These are phyloP conservation scores for Apotomis turbidana DNA, from an alignment of 2,888 invertebrate genomes.

Conservation along the genomic window DNA sequence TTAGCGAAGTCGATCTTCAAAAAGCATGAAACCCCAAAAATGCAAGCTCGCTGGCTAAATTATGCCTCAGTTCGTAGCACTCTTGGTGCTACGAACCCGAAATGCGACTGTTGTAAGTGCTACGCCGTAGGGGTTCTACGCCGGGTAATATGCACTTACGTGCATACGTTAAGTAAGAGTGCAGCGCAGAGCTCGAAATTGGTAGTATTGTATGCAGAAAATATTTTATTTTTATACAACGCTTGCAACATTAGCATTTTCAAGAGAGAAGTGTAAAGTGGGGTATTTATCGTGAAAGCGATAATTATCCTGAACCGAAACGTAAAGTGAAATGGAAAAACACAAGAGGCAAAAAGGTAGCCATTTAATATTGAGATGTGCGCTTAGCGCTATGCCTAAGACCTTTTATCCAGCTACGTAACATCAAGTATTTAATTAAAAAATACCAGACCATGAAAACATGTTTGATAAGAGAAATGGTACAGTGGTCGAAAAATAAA, in stretches of 20 bases:
- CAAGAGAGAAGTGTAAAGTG: not conserved
- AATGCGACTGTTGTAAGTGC: slow-evolving; percentile 27
- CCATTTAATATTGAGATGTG: too few species aligned
- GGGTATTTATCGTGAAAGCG: too few species aligned
- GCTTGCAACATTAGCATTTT: not conserved
- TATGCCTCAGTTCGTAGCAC: slow-evolving; percentile 16
- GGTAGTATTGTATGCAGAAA: slow-evolving; percentile 8
- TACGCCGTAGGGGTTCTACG: slow-evolving; percentile 36
- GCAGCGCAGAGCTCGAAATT: slow-evolving; percentile 12
- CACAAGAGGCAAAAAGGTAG: too few species aligned
- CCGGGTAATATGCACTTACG: slow-evolving; percentile 20
- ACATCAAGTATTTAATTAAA: too few species aligned
- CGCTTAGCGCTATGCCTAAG: too few species aligned
- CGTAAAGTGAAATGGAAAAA: too few species aligned
- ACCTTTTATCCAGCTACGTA: too few species aligned
- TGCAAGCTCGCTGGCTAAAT: slow-evolving; percentile 11
- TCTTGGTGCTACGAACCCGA: slow-evolving; percentile 22
- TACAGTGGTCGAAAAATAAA: too few species aligned
- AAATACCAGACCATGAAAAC: too few species aligned
- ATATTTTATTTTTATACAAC: not conserved
- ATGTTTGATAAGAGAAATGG: too few species aligned
- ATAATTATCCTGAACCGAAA: too few species aligned
- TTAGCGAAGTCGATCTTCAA: slow-evolving; percentile 6
- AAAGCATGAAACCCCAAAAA: slow-evolving; percentile 18
- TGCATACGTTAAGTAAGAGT: slow-evolving; percentile 25